Evolutionary conservation across 2,113 vertebrate genomes (phyloP), one percentile per base, ranked within the genome.

Genomic region (Hirundichthys speculiger): DNA sequence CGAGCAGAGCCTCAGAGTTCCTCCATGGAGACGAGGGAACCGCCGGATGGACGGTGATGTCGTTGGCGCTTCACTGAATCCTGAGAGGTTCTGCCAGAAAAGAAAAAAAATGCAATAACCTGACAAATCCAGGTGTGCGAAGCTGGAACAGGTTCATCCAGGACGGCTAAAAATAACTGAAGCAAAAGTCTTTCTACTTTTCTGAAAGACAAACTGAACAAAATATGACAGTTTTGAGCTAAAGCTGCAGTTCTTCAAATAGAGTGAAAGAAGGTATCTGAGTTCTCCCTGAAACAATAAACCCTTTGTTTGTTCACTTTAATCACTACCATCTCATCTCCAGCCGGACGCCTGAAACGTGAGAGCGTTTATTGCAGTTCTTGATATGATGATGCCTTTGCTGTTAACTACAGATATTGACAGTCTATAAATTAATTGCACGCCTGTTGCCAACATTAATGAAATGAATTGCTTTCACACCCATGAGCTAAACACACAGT

Each of bases 401-500:
- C 42, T 46, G 61, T 70, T 78, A 74, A 81, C 59, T 69, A 49
- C 70, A 71, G 22, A 65, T 79, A 82, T 83, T 53, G 63, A 73
- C 62, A 61, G 57, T 49, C 41, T 13, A 41, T 67, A 77, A 79
- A 86, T 78, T 62, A 86, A 86, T 77, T 48, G 43, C 59, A 62
- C 16, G n/a, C 43, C 45, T 68, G 59, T 72, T 72, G 79, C 56
- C 64, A 75, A 66, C 69, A 27, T 82, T 79, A 69, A 64, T 80
- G 47, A 73, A 75, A 64, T 63, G 75, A 86, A 79, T 75, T 64
- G 51, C 65, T 65, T 75, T 82, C 62, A 64, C 66, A 65, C 46
- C 73, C 64, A 67, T 45, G 61, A 70, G 78, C 75, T 55, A 70
- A 62, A 69, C 73, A 84, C 78, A 65, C 72, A 60, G 57, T 74